Evolutionary conservation across 2,797 vertebrate genomes (phyloP), one percentile per base, ranked within the genome.

Genomic region (Carapus acus): DNA sequence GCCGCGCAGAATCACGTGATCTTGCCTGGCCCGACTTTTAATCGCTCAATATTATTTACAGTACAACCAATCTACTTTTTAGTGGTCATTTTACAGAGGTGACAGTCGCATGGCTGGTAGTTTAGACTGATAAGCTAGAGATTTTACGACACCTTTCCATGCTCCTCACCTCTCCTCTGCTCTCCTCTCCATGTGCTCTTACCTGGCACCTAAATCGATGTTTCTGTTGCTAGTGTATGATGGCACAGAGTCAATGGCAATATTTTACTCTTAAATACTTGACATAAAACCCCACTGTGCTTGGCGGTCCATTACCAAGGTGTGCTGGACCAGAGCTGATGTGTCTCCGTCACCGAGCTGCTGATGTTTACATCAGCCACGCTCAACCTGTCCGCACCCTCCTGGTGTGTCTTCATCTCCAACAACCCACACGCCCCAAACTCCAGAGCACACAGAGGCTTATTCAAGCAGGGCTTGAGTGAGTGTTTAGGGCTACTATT

Each of bases 131-230:
- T 9, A 9, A 49, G 23, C 8, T 42, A 45, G 7, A 38, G n/a
- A 9, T 18, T 18, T 11, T n/a, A n/a, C n/a, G n/a, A n/a, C n/a
- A n/a, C n/a, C n/a, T n/a, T n/a, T n/a, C n/a, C n/a, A n/a, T n/a
- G n/a, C n/a, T n/a, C n/a, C 34, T 37, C 2, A 36, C 9, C 31
- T 48, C 40, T 11, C 31, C 3, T 8, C 31, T 13, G 6, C 7
- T 53, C 18, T 43, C 31, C 31, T 7, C 7, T 53, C 18, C 41
- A 27, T 49, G 16, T 45, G 60, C 59, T 44, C 43, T 62, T 24
- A 34, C 55, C 55, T 68, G 65, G 59, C 56, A 71, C 62, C 43
- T n/a, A 51, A 58, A 67, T 59, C 65, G 53, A 76, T 74, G 50
- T 58, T 24, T 45, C 33, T 40, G 17, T 27, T 45, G 8, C n/a